Evolutionary conservation across 2,888 invertebrate species (phyloP).

Genomic region (Mechanitis mazaeus): DNA sequence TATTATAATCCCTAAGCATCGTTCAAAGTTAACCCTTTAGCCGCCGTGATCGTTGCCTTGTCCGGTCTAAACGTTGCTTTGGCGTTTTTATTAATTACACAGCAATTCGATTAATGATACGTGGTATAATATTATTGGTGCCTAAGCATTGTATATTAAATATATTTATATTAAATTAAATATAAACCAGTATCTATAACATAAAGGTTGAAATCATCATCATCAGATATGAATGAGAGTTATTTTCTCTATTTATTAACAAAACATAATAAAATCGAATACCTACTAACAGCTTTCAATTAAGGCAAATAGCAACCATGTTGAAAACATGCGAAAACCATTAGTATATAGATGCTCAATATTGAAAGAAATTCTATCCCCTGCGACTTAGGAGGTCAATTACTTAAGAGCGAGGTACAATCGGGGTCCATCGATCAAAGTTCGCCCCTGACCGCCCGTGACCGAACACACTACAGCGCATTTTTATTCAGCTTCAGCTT

Average conservation of each 20-base stretch:
- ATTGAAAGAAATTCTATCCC: constrained; percentile 4
- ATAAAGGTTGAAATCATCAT: too few species aligned
- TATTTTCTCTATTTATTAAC: too few species aligned
- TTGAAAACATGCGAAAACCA: neutral
- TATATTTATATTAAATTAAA: too few species aligned
- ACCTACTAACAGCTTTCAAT: too few species aligned
- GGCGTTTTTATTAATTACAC: neutral
- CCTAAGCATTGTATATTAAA: too few species aligned
- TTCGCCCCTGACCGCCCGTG: constrained; percentile 42
- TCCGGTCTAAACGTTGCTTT: neutral
- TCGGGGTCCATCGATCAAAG: constrained; percentile 67
- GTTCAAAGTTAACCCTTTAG: constrained; percentile 41
- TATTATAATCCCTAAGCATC: constrained; percentile 70
- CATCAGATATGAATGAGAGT: too few species aligned
- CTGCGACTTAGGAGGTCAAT: constrained; percentile 7
- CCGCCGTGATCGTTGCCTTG: neutral
- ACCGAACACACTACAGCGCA: constrained; percentile 14
- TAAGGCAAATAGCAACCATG: constrained; percentile 3
- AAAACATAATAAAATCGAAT: too few species aligned
- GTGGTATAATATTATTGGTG: too few species aligned
- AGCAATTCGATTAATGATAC: neutral
- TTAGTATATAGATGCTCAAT: neutral
- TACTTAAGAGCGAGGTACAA: constrained; percentile 5
- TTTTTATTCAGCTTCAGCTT: constrained; percentile 12
- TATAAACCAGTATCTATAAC: too few species aligned